Evolutionary conservation across 2,113 vertebrate species (phyloP).

Genomic region (Suricata suricatta): DNA sequence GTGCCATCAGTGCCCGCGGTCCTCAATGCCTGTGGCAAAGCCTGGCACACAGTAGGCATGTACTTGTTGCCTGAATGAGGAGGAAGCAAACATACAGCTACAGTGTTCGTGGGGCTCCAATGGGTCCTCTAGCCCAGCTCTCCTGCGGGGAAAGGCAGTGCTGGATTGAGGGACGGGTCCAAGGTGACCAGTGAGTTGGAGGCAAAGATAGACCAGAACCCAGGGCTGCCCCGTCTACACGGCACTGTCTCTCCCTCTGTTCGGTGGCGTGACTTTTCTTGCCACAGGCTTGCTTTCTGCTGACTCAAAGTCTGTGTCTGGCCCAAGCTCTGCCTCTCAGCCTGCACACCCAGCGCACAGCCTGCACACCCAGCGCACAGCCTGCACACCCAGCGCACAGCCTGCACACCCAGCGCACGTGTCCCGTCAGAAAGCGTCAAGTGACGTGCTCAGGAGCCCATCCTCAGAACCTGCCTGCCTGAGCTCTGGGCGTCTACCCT

Average conservation of each 20-base stretch:
- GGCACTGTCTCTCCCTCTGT: background rate
- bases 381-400: too few relatives aligned
- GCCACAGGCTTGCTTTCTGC: background rate
- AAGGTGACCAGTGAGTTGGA: background rate
- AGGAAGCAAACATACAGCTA: background rate
- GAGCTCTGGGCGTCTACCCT: background rate
- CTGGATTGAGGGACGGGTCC: background rate
- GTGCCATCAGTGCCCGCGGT: rapidly evolving
- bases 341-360: rapidly evolving
- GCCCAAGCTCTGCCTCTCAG: background rate
- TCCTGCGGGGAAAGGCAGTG: background rate
- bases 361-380: too few relatives aligned
- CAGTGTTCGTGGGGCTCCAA: rapidly evolving
- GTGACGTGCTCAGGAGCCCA: background rate
- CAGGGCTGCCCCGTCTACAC: background rate
- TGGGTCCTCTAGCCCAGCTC: background rate
- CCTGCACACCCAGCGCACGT: rapidly evolving
- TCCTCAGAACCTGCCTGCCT: background rate
- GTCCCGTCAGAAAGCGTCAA: background rate
- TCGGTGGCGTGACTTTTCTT: background rate
- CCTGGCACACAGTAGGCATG: background rate
- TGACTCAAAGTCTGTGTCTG: background rate
- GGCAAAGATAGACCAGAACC: background rate
- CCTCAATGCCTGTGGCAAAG: rapidly evolving
- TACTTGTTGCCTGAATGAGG: background rate